phyloP scores from a whole-genome alignment of 2,888 invertebrate genomes.

The Noctua pronuba region DNA sequence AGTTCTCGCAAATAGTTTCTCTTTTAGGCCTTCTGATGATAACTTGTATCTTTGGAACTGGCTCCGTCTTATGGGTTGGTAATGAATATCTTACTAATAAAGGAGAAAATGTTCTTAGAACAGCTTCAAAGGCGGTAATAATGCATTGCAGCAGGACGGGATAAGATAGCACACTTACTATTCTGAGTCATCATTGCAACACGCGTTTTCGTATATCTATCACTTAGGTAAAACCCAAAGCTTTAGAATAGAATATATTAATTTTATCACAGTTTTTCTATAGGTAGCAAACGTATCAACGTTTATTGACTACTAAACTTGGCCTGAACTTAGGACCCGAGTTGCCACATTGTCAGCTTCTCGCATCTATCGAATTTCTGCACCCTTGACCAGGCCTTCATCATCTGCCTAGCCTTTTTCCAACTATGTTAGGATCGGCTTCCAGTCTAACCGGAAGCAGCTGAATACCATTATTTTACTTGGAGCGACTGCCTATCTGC shows the following conservation, averaged over 20 bases:
- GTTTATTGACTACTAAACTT: background rate
- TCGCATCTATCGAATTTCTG: background rate
- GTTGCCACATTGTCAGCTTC: background rate
- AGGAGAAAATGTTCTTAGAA: slow-evolving; percentile 22
- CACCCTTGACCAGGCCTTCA: background rate
- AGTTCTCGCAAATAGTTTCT: slow-evolving; percentile 42
- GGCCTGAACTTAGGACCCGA: background rate
- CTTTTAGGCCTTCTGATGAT: slow-evolving; percentile 36
- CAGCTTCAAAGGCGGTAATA: slow-evolving; percentile 9
- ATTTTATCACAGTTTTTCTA: background rate
- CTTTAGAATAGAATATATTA: background rate
- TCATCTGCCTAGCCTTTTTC: too few species aligned
- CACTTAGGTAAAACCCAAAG: background rate
- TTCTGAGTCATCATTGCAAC: background rate
- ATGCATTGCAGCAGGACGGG: background rate
- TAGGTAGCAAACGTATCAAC: background rate
- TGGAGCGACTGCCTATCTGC: too few species aligned
- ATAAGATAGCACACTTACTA: background rate
- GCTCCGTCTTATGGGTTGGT: slow-evolving; percentile 13
- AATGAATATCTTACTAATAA: slow-evolving; percentile 41
- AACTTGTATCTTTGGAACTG: slow-evolving; percentile 33
- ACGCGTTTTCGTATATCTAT: background rate
- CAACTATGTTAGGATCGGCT: too few species aligned
- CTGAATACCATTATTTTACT: too few species aligned
- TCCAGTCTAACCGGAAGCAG: too few species aligned